Evolutionary conservation across 2,113 vertebrate genomes (phyloP).

Genomic region (Galeopterus variegatus): DNA sequence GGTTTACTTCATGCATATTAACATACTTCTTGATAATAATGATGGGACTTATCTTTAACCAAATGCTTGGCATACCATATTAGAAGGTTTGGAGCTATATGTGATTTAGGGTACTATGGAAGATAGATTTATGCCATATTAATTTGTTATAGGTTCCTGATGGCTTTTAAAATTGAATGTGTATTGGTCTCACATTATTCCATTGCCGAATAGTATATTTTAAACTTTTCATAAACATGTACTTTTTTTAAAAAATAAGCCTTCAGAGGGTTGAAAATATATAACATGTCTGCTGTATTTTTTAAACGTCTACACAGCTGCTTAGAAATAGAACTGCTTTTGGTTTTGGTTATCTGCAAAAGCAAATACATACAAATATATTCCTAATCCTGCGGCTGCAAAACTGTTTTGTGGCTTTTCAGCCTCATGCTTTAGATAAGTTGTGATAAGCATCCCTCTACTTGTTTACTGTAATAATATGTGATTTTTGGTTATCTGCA

Average conservation of each 20-base stretch:
- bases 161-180: conserved; percentile 67
- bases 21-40: conserved; percentile 67
- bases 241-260: not conserved
- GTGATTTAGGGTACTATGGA: conserved; percentile 64
- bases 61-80: conserved; percentile 69
- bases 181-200: conserved; percentile 52
- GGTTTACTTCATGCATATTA: conserved; percentile 72
- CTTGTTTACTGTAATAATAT: not conserved
- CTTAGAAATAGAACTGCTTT: conserved; percentile 57
- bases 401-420: not conserved
- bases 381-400: not conserved
- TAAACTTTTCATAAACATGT: conserved; percentile 65
- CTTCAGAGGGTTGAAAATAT: conserved; percentile 38
- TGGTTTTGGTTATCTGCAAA: conserved; percentile 38
- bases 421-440: not conserved
- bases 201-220: conserved; percentile 64
- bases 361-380: not conserved
- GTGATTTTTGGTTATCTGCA: not conserved
- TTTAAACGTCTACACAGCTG: conserved; percentile 24
- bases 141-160: conserved; percentile 72
- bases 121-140: conserved; percentile 66
- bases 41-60: conserved; percentile 56
- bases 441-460: not conserved
- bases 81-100: conserved; percentile 48
- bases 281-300: conserved; percentile 57